A percentile compares a stretch with the other conserved stretches of the same genome.
These are phyloP conservation scores for Sylvilagus floridanus DNA, from an alignment of 2,797 vertebrate genomes.

Conservation along the genomic window DNA sequence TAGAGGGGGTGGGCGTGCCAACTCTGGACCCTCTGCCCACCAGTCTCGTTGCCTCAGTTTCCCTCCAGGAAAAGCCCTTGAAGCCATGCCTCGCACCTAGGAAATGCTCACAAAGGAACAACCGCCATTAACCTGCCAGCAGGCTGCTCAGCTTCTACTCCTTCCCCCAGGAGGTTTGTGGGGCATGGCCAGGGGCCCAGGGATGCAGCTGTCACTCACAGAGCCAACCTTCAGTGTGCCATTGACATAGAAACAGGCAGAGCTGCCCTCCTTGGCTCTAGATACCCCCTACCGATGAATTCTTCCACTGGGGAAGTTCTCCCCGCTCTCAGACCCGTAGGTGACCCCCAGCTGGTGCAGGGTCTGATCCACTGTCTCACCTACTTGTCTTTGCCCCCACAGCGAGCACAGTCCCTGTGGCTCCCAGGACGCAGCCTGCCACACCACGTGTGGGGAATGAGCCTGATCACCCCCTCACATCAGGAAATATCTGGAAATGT, in stretches of 20 bases:
- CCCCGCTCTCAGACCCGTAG: neutral
- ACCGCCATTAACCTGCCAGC: neutral
- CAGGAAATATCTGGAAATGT: neutral
- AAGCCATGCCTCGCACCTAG: neutral
- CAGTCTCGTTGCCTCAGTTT: neutral
- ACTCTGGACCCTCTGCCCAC: neutral
- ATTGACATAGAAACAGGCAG: neutral
- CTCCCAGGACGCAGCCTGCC: too few species aligned
- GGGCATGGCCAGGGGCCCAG: neutral
- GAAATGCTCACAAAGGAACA: neutral
- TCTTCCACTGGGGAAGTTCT: neutral
- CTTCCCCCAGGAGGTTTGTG: neutral
- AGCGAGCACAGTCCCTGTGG: neutral
- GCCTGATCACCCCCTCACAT: neutral
- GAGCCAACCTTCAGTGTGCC: neutral
- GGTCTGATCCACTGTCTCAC: neutral
- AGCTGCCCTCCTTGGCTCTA: neutral
- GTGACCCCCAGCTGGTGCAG: too few species aligned
- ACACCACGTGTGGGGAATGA: neutral
- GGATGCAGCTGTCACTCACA: neutral
- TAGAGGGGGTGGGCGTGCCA: neutral
- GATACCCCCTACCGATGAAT: too few species aligned
- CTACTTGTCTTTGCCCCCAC: fast-evolving
- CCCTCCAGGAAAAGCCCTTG: neutral
- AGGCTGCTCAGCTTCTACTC: neutral